Evolutionary conservation across 2,797 vertebrate genomes (phyloP), one percentile per base, ranked within the genome.

Genomic region (Sciaenops ocellatus): DNA sequence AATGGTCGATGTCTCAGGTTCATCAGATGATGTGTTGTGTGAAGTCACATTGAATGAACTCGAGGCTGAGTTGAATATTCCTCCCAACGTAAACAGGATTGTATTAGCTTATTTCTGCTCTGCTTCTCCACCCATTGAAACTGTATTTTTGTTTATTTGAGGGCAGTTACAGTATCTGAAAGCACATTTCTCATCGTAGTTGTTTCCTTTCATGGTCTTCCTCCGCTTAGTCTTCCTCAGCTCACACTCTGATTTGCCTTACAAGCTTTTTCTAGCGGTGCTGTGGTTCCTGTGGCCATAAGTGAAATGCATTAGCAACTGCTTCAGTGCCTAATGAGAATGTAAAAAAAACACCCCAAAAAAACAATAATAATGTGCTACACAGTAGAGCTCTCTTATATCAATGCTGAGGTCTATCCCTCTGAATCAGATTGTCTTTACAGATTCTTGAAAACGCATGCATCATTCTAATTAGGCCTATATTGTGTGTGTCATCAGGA

Each of bases 281-380:
- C 52, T 76, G 79, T 79, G 68, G 73, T 63, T 79, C 60, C 76
- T 79, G 70, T 69, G 84, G 75, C 73, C 5, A 1, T 57, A 76
- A 78, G 79, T 84, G 84, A 81, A 90, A 85, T 82, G 74, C 86
- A 90, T 89, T 88, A 86, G 84, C 4, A n/a, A 42, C 65, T 73
- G 26, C 73, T 62, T 83, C 78, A 73, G 71, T 54, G 72, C 52
- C 34, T 77, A 79, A 82, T 83, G 77, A 88, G 50, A 62, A 76
- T 42, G 47, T 38, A 72, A 72, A 73, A 56, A 73, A 76, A 83
- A 34, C 1, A 34, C n/a, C n/a, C n/a, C n/a, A n/a, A n/a, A n/a
- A n/a, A n/a, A 80, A 71, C 34, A 71, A 22, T 51, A 52, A 64
- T 72, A 38, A 66, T 79, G 44, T 63, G 13, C 63, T 47, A 12